Conservation (phyloP, 2,888 invertebrate species). For the Esperia sulphurella region DNA sequence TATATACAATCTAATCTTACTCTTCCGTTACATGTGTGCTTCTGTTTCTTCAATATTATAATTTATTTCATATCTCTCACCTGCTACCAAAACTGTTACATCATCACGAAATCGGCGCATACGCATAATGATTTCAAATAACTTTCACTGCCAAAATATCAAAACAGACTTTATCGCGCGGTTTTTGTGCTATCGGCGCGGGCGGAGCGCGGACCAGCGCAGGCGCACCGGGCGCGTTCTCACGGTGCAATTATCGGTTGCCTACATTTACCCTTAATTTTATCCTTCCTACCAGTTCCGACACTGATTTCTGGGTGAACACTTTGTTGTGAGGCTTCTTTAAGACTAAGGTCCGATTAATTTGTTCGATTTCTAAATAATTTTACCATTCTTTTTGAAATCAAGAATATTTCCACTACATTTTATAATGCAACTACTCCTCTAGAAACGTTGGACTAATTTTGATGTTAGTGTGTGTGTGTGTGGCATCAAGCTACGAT, state of each 20-base stretch:
- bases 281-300: slow-evolving; percentile 46
- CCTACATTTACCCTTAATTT: slow-evolving; percentile 70
- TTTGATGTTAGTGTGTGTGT: too few relatives aligned
- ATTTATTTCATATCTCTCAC: background rate
- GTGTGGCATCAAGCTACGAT: too few relatives aligned
- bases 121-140: slow-evolving; percentile 15
- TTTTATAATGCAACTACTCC: too few relatives aligned
- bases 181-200: slow-evolving; percentile 26
- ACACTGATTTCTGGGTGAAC: slow-evolving; percentile 17
- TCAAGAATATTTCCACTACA: too few relatives aligned
- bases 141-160: slow-evolving; percentile 19
- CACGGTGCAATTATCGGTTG: slow-evolving; percentile 73
- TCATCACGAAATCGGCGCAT: slow-evolving; percentile 10
- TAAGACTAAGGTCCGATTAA: background rate
- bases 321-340: slow-evolving; percentile 5
- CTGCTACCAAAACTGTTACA: slow-evolving; percentile 5
- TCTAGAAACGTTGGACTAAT: too few relatives aligned
- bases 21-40: too few relatives aligned
- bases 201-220: slow-evolving; percentile 17
- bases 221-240: slow-evolving; percentile 38
- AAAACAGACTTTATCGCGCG: slow-evolving; percentile 13
- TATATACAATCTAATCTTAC: too few relatives aligned
- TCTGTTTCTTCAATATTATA: background rate
- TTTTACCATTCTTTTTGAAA: too few relatives aligned
- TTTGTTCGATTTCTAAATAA: too few relatives aligned